Base-by-base conservation (phyloP, 2,888 invertebrate genomes). In the Chrysomela aeneicollis region DNA sequence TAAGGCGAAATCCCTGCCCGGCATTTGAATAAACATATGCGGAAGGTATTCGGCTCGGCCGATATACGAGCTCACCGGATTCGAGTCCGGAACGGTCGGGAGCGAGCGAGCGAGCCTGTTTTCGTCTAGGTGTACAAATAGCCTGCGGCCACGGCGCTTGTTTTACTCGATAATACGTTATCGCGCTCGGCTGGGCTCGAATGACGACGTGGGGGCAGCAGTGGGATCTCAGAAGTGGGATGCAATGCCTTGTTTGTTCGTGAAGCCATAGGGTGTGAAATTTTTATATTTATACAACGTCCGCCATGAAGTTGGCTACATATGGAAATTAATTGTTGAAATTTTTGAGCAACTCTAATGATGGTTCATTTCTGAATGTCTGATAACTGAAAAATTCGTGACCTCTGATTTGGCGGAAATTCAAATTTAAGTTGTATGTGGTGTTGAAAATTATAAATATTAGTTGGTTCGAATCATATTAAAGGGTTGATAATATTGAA, bases 91-190 rank as follows among this genome's bases (percentile, higher is more conserved):
- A 15, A 77, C 75, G 73, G 54, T 42, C 61, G 49, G 61, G 65
- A 65, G 62, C 32, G 58, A 58, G 46, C 71, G 72, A 73, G 63
- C 58, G 63, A 67, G 59, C 60, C 54, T 42, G 58, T 60, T 61
- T 65, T 59, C 54, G 61, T 69, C 64, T 61, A 60, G 64, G 58
- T 59, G 67, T 64, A 79, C 79, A 81, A 81, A 80, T 79, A 81
- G 75, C 81, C 80, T 73, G 76, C 74, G 77, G 80, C 77, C 70
- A 68, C 76, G 78, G 15, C 15, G 42, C 42, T 78, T 81, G 79
- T 79, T 80, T 79, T 79, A 78, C 80, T 80, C 82, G 80, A 82
- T 81, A 82, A 82, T 81, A 81, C 78, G 81, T 82, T 82, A 82
- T 82, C 81, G 78, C 79, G 81, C 78, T 78, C 79, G 76, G 76